Evolutionary conservation across 2,888 invertebrate species (phyloP).

Genomic region (Drosophila subsilvestris): DNA sequence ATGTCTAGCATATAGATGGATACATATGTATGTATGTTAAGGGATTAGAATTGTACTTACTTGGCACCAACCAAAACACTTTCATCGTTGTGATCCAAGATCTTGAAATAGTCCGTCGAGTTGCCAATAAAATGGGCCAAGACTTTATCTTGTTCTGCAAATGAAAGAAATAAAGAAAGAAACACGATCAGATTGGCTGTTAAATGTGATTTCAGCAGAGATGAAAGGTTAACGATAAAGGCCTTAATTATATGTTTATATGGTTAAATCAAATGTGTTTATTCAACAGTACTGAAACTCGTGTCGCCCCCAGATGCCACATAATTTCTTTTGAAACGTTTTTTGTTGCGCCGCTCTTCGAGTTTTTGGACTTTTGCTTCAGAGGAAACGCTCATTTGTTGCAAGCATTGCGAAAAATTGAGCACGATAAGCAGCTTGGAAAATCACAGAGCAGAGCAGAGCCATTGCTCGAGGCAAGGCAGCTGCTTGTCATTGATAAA

Average conservation of each 20-base stretch:
- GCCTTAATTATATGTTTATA: neutral
- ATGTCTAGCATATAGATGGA: conserved; percentile 15
- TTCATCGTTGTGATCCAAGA: conserved; percentile 93
- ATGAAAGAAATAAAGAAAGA: conserved; percentile 69
- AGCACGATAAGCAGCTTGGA: conserved; percentile 60
- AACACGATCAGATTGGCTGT: neutral
- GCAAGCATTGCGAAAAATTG: conserved; percentile 71
- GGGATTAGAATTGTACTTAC: conserved; percentile 85
- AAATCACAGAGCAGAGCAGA: conserved; percentile 21
- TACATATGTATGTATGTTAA: neutral
- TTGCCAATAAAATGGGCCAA: conserved; percentile 92
- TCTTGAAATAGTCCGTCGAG: conserved; percentile 93
- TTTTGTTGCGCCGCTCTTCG: conserved; percentile 6
- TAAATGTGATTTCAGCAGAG: neutral
- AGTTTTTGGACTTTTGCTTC: conserved; percentile 2
- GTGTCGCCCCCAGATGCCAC: conserved; percentile 2
- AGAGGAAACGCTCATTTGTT: conserved; percentile 71
- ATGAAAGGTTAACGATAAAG: neutral
- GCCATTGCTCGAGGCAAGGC: conserved; percentile 5
- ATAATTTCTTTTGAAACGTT: conserved; percentile 19
- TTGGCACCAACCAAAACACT: conserved; percentile 95
- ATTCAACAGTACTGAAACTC: conserved; percentile 13
- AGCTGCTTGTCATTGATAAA: conserved; percentile 50
- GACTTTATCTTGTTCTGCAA: conserved; percentile 89
- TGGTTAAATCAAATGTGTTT: conserved; percentile 5